These are phyloP conservation scores for Pseudopleuronectes americanus DNA, from an alignment of 2,797 vertebrate species.

Conservation along the genomic window DNA sequence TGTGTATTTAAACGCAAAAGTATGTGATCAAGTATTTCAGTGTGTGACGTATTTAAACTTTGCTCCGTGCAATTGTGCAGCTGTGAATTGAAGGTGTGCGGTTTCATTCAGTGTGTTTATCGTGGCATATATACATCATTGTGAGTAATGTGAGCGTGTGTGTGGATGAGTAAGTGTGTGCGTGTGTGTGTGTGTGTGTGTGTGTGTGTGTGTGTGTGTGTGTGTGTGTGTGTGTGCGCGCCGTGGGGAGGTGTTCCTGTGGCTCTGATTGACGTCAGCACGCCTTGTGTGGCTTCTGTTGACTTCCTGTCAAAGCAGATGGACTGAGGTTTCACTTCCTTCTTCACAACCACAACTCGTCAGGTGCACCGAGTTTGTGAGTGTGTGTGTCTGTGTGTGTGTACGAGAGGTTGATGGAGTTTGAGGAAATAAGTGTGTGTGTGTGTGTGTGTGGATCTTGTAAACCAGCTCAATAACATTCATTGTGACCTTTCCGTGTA, in stretches of 20 bases:
- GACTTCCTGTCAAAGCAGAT: conserved; percentile 87
- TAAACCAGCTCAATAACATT: conserved; percentile 13
- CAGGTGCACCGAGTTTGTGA: conserved; percentile 70
- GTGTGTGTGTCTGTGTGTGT: conserved; percentile 27
- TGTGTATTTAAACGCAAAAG: neutral
- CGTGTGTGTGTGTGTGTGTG: conserved; percentile 27
- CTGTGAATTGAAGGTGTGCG: conserved; percentile 13
- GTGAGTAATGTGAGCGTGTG: conserved; percentile 45
- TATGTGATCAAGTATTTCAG: neutral
- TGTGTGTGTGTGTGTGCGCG: conserved; percentile 34
- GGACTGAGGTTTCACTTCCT: conserved; percentile 85
- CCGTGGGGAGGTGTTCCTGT: conserved; percentile 78
- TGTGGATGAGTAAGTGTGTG: conserved; percentile 29
- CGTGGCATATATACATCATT: conserved; percentile 25
- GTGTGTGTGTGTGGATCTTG: conserved; percentile 16
- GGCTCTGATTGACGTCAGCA: conserved; percentile 85
- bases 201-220: conserved; percentile 29
- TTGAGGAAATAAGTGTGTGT: conserved; percentile 15
- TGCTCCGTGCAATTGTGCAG: conserved; percentile 11
- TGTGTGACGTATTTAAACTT: conserved; percentile 10
- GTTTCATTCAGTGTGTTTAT: conserved; percentile 36
- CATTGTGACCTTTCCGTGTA: conserved; percentile 24
- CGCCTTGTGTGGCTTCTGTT: conserved; percentile 84
- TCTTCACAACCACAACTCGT: conserved; percentile 75
- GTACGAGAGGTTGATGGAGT: neutral